Evolutionary conservation across 92 coral and sea anemone genomes (phyloP).

Genomic region (Epizoanthus ramosus): DNA sequence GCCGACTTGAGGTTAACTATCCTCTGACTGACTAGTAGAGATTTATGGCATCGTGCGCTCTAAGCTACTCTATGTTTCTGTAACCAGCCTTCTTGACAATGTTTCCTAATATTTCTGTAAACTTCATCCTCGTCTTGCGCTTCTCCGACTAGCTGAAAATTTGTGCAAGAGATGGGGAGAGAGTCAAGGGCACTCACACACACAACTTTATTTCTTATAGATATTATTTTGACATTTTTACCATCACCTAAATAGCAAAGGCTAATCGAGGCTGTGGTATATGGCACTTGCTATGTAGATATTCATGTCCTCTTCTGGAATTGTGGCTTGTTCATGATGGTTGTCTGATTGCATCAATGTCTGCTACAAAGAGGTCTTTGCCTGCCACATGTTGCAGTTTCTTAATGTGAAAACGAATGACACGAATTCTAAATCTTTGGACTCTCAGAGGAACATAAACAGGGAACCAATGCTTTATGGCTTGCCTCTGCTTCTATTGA

Average conservation of each 20-base stretch:
- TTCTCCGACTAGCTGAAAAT: neutral
- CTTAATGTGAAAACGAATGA: slow-evolving; percentile 42
- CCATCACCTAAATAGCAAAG: too few relatives aligned
- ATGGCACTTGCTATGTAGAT: slow-evolving; percentile 23
- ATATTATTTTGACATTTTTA: too few relatives aligned
- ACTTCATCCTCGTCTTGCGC: slow-evolving; percentile 60
- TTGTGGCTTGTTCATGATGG: slow-evolving; percentile 9
- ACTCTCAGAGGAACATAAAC: slow-evolving; percentile 42
- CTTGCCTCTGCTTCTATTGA: slow-evolving; percentile 24
- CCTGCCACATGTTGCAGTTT: slow-evolving; percentile 47
- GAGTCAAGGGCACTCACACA: neutral
- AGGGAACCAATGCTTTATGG: slow-evolving; percentile 43
- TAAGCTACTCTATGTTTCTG: slow-evolving; percentile 35
- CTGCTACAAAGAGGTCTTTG: slow-evolving; percentile 44
- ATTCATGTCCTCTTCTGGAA: slow-evolving; percentile 42
- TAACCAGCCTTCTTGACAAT: slow-evolving; percentile 58
- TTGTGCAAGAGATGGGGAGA: too few relatives aligned
- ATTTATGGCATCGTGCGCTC: slow-evolving; percentile 40
- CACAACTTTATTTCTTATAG: too few relatives aligned
- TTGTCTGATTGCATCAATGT: slow-evolving; percentile 34
- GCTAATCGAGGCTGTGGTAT: too few relatives aligned
- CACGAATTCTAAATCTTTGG: slow-evolving; percentile 39
- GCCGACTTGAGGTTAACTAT: slow-evolving; percentile 15
- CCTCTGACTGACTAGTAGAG: slow-evolving; percentile 32
- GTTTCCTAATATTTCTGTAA: slow-evolving; percentile 32